Evolutionary conservation across 92 coral and sea anemone species (phyloP).

Genomic region (Phymanthus crucifer): DNA sequence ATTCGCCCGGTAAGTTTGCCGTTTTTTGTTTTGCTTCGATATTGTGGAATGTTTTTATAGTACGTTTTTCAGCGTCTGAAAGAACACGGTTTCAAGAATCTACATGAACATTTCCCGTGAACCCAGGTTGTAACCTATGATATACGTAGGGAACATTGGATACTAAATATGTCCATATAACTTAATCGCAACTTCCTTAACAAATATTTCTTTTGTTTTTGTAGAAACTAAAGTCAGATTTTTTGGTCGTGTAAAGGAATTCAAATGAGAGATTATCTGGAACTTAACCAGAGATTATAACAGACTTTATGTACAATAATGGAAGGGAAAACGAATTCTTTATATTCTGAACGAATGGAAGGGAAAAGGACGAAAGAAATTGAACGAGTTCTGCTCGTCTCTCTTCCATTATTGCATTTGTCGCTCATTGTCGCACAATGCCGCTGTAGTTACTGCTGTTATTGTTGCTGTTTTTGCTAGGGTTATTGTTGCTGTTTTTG

Average conservation of each 20-base stretch:
- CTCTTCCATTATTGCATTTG: too few species aligned
- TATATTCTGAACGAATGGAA: neutral
- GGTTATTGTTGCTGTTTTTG: too few species aligned
- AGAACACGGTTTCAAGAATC: too few species aligned
- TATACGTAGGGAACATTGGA: too few species aligned
- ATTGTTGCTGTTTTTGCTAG: too few species aligned
- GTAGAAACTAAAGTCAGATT: neutral
- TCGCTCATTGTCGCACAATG: too few species aligned
- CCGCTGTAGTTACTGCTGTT: too few species aligned
- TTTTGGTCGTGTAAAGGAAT: neutral
- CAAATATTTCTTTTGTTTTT: neutral
- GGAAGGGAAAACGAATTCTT: neutral
- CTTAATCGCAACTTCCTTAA: neutral
- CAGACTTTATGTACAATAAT: neutral
- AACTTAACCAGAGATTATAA: neutral
- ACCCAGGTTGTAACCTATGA: too few species aligned
- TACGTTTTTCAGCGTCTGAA: neutral
- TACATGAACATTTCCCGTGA: too few species aligned
- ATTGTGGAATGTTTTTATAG: constrained; percentile 33
- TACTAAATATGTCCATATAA: too few species aligned
- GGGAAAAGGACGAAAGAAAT: too few species aligned
- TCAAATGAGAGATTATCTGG: neutral
- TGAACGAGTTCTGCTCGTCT: too few species aligned
- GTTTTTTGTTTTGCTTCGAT: constrained; percentile 3
- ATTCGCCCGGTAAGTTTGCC: neutral